phyloP scores from a whole-genome alignment of 1,140 invertebrate genomes.

The Sesamia nonagrioides region DNA sequence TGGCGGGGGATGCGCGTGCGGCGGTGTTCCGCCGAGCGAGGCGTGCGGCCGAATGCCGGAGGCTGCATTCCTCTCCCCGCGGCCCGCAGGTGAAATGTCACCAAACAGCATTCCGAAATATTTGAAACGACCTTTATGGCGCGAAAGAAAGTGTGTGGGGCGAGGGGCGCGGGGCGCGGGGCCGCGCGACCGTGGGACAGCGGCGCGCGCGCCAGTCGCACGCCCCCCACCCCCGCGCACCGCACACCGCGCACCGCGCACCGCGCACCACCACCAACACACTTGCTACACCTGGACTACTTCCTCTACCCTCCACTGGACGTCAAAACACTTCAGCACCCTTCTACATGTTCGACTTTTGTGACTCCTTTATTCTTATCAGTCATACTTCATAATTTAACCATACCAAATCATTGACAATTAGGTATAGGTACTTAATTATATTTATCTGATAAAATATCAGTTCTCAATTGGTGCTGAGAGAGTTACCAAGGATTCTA shows the following conservation, averaged over 20 bases:
- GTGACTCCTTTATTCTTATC: background rate
- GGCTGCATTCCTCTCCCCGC: constrained; percentile 72
- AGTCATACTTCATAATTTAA: constrained; percentile 29
- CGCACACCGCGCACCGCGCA: constrained; percentile 83
- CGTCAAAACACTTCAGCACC: constrained; percentile 20
- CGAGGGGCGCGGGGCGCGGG: constrained; percentile 73
- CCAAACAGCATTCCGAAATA: constrained; percentile 86
- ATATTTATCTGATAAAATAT: constrained; percentile 50
- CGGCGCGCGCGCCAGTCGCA: constrained; percentile 84
- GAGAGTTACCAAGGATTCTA: constrained; percentile 34
- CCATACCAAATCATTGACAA: constrained; percentile 39
- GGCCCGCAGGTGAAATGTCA: constrained; percentile 83
- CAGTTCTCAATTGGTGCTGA: constrained; percentile 18
- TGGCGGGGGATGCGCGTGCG: constrained; percentile 40
- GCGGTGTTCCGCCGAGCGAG: constrained; percentile 59
- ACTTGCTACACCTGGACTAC: constrained; percentile 42
- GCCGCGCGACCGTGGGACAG: constrained; percentile 82
- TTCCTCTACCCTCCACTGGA: constrained; percentile 33
- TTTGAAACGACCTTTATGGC: constrained; percentile 87
- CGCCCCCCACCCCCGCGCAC: constrained; percentile 79
- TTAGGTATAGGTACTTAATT: constrained; percentile 38
- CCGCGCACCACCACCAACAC: constrained; percentile 54
- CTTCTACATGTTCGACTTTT: background rate
- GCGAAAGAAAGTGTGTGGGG: constrained; percentile 85
- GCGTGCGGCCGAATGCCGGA: constrained; percentile 66